Conservation (phyloP, 92 coral and sea anemone species). For the Actinernus sp. region DNA sequence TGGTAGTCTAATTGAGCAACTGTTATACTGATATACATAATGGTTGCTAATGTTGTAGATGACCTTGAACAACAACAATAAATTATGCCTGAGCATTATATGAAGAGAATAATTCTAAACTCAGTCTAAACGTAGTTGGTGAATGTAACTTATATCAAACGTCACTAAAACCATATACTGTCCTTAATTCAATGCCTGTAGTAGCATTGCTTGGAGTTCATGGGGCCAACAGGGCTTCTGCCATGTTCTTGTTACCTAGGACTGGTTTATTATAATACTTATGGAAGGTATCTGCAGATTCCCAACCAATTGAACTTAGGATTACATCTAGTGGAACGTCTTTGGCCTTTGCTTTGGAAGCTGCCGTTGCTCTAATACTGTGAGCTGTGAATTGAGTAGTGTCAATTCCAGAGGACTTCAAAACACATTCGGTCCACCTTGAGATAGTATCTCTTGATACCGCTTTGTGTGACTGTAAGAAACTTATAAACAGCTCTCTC, state of each 20-base stretch:
- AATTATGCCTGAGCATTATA: too few relatives aligned
- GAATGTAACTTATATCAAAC: neutral
- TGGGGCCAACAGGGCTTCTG: too few relatives aligned
- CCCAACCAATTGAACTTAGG: slow-evolving; percentile 38
- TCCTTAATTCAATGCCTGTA: too few relatives aligned
- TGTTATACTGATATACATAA: too few relatives aligned
- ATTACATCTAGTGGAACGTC: slow-evolving; percentile 51
- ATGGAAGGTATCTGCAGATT: slow-evolving; percentile 40
- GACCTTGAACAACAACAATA: too few relatives aligned
- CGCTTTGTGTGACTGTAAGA: slow-evolving; percentile 9
- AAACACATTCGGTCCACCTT: slow-evolving; percentile 33
- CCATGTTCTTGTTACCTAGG: neutral
- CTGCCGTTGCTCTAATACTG: slow-evolving; percentile 61
- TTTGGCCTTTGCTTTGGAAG: slow-evolving; percentile 43
- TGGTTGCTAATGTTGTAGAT: too few relatives aligned
- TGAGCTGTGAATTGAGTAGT: slow-evolving; percentile 14
- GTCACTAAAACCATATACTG: neutral
- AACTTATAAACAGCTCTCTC: slow-evolving; percentile 10
- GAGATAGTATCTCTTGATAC: slow-evolving; percentile 39
- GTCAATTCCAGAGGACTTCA: slow-evolving; percentile 34
- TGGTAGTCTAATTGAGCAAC: too few relatives aligned
- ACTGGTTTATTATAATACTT: slow-evolving; percentile 27
- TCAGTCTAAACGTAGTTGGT: too few relatives aligned
- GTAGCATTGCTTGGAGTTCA: too few relatives aligned
- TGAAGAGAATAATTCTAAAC: too few relatives aligned